These are phyloP conservation scores for Agonopterix subpropinquella DNA, from an alignment of 2,888 invertebrate genomes.

Conservation along the genomic window DNA sequence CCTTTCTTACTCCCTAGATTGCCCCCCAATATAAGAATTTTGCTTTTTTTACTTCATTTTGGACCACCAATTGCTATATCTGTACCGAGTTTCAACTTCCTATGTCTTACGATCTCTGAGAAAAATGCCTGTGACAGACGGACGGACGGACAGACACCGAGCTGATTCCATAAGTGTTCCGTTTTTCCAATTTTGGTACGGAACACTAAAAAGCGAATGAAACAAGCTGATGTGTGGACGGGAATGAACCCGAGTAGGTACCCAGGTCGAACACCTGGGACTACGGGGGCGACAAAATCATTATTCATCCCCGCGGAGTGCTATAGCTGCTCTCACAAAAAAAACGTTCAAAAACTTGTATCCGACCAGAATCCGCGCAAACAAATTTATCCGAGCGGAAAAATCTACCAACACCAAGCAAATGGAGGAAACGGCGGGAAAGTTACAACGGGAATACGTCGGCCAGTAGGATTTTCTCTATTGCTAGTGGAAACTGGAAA, in stretches of 20 bases:
- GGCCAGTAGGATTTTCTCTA: conserved; percentile 27
- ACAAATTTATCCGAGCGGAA: conserved; percentile 22
- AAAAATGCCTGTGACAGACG: too few species aligned
- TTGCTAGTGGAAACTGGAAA: conserved; percentile 22
- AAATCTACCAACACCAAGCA: conserved; percentile 19
- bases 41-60: too few species aligned
- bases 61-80: too few species aligned
- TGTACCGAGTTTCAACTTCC: too few species aligned
- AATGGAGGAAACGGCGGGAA: conserved; percentile 38
- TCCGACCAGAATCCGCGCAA: conserved; percentile 21
- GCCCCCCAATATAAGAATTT: too few species aligned
- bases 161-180: too few species aligned
- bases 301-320: conserved; percentile 27
- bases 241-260: conserved; percentile 12
- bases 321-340: conserved; percentile 14
- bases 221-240: conserved; percentile 14
- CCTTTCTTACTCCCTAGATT: too few species aligned
- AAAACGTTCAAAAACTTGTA: conserved; percentile 26
- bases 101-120: too few species aligned
- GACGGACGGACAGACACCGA: too few species aligned
- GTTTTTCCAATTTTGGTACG: too few species aligned
- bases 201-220: conserved; percentile 21
- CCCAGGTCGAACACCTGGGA: conserved; percentile 24
- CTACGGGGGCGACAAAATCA: conserved; percentile 29
- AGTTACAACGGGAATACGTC: conserved; percentile 28